Evolutionary conservation across 1,140 invertebrate genomes (phyloP), one percentile per base, ranked within the genome.

Genomic region (Drosophila persimilis): DNA sequence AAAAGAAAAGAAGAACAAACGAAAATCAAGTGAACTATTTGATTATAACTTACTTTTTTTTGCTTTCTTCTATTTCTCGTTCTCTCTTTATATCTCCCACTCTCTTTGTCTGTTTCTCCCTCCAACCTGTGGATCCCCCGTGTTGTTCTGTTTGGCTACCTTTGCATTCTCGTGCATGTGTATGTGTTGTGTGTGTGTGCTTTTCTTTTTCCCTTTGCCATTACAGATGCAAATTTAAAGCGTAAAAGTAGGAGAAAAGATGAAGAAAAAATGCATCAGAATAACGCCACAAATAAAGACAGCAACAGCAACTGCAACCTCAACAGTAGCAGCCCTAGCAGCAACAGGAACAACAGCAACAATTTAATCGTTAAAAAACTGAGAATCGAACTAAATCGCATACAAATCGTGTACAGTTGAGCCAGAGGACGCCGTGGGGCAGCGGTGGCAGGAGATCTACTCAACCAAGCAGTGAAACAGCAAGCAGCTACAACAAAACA

Each of bases 351-450:
- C 53, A 64, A 9, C 70, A 45, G 51, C 62, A 63, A 66, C 57
- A 72, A 78, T 69, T 57, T 81, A 60, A 79, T 64, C 55, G 65
- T 86, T 58, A 86, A 86, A 71, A 77, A 78, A 45, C 53, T 84
- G 69, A 77, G 74, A 69, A 63, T 84, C 71, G 77, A 84, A 62
- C 62, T 84, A 60, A 80, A 80, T 72, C 69, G 77, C 67, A 80
- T 83, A 39, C 77, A 80, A 70, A 74, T 80, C 52, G 71, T 83
- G 79, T 83, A 80, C 67, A 77, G 80, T 73, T 79, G 57, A 79
- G 55, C 55, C 2, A 29, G 17, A 8, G 2, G 35, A 39, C 4
- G 35, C 11, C 35, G 35, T 13, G 11, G 1, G 3, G 35, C 35
- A 39, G 13, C 11, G 35, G 11, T 39, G 35, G 11, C 35, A 39